Base-by-base conservation (phyloP, 2,888 invertebrate genomes). In the Metopia argyrocephala region DNA sequence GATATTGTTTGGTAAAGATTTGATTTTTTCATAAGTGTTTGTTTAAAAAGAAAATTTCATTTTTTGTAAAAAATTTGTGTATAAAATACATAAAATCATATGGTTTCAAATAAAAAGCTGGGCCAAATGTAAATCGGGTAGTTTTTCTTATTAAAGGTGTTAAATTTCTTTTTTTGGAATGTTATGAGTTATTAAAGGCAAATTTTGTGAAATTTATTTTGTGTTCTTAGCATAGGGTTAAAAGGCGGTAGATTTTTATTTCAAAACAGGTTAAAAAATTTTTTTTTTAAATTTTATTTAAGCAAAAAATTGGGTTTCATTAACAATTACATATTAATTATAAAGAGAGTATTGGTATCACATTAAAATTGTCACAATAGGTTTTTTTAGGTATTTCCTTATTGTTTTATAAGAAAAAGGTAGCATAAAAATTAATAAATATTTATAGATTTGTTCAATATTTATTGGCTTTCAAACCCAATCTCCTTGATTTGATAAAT, bases 401-500 rank as follows among this genome's bases (percentile, higher is more conserved):
- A 46, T 15, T 20, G 56, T 62, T 38, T 38, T 12, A 38, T 38
- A 38, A 1, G 2, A 70, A 71, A 62, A 27, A 75, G 48, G 46
- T 64, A 38, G 78, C 31, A 52, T 54, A 27, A 38, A 52, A 31
- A 54, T 69, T 57, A 56, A 31, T 25, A 56, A 46, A 48, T n/a
- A n/a, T n/a, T n/a, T n/a, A n/a, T n/a, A n/a, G n/a, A n/a, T n/a
- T 56, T 69, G n/a, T 28, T 65, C 20, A 46, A 57, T 59, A 23
- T 45, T 20, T 38, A 50, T 48, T 59, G 57, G 27, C 46, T 65
- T 74, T 84, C 85, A 87, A 85, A 87, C 87, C 88, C 87, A 88
- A 86, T 87, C 87, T 70, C 81, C 81, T 78, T 81, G 81, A 85
- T 87, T 86, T 84, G 86, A 85, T 83, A 86, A 87, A 84, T 83